phyloP scores from a whole-genome alignment of 2,113 vertebrate species.

The Varanus salvator region DNA sequence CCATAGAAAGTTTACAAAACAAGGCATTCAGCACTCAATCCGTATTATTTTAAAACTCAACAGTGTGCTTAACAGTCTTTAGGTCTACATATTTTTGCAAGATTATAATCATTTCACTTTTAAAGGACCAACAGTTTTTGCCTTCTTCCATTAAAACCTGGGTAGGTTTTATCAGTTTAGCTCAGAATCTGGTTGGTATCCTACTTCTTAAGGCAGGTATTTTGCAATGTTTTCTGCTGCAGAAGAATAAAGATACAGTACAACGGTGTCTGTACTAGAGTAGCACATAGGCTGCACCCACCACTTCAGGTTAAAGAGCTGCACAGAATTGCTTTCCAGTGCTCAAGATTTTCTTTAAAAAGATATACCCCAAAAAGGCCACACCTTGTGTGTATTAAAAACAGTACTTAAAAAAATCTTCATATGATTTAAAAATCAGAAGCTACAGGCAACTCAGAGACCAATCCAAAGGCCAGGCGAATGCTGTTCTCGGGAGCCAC shows the following conservation, averaged over 20 bases:
- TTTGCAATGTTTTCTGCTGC: slow-evolving; percentile 56
- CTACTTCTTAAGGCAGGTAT: slow-evolving; percentile 65
- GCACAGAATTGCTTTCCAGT: slow-evolving; percentile 86
- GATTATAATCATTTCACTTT: slow-evolving; percentile 53
- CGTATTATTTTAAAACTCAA: slow-evolving; percentile 67
- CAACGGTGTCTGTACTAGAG: slow-evolving; percentile 43
- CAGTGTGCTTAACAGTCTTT: slow-evolving; percentile 63
- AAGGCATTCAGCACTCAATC: slow-evolving; percentile 74
- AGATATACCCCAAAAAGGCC: slow-evolving; percentile 60
- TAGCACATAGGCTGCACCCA: slow-evolving; percentile 60
- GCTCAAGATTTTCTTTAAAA: slow-evolving; percentile 80
- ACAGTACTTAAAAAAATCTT: slow-evolving; percentile 79
- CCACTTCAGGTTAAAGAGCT: slow-evolving; percentile 63
- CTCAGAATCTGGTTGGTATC: slow-evolving; percentile 58
- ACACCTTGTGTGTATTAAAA: slow-evolving; percentile 74
- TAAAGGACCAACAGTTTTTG: slow-evolving; percentile 69
- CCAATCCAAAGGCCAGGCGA: slow-evolving; percentile 66
- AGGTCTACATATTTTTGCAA: slow-evolving; percentile 44
- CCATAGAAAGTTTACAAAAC: slow-evolving; percentile 80
- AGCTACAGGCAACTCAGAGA: slow-evolving; percentile 86
- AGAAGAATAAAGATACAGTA: slow-evolving; percentile 65
- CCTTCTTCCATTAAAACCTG: slow-evolving; percentile 73
- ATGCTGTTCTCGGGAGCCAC: slow-evolving; percentile 73
- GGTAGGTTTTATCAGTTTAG: slow-evolving; percentile 48
- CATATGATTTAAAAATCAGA: slow-evolving; percentile 74